phyloP scores from a whole-genome alignment of 2,113 vertebrate genomes.

The Entomyzon cyanotis region DNA sequence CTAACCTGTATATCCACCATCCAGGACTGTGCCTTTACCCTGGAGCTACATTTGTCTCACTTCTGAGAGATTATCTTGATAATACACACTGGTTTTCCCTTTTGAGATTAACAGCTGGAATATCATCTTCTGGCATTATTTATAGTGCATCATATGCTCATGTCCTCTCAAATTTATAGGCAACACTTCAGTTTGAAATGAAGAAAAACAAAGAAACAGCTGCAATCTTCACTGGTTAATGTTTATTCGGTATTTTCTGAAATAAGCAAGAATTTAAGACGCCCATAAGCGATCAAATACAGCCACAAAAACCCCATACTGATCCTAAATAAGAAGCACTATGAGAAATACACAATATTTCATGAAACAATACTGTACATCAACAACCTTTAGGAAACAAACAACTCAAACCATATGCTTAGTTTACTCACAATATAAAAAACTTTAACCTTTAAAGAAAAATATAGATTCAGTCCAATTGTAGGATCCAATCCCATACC shows the following conservation, averaged over 20 bases:
- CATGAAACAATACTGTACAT: conserved; percentile 58
- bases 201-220: conserved; percentile 50
- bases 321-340: conserved; percentile 77
- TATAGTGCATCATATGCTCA: not conserved
- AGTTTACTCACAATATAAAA: conserved; percentile 76
- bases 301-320: conserved; percentile 71
- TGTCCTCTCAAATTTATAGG: not conserved
- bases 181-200: not conserved
- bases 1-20: not conserved
- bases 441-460: conserved; percentile 73
- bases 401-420: conserved; percentile 62
- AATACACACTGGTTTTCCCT: not conserved
- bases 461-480: conserved; percentile 66
- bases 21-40: not conserved
- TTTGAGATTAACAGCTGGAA: not conserved
- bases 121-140: not conserved
- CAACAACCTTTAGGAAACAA: conserved; percentile 72
- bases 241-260: conserved; percentile 81
- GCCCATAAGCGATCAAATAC: conserved; percentile 76
- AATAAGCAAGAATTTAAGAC: conserved; percentile 78
- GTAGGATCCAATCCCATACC: conserved; percentile 38
- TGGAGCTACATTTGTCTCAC: not conserved
- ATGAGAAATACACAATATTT: conserved; percentile 74
- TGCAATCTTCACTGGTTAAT: conserved; percentile 75
- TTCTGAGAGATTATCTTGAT: not conserved